Percentiles rank a stretch among this genome's conserved stretches.
phyloP scores from a whole-genome alignment of 2,113 vertebrate species.

The Xerus inauris region DNA sequence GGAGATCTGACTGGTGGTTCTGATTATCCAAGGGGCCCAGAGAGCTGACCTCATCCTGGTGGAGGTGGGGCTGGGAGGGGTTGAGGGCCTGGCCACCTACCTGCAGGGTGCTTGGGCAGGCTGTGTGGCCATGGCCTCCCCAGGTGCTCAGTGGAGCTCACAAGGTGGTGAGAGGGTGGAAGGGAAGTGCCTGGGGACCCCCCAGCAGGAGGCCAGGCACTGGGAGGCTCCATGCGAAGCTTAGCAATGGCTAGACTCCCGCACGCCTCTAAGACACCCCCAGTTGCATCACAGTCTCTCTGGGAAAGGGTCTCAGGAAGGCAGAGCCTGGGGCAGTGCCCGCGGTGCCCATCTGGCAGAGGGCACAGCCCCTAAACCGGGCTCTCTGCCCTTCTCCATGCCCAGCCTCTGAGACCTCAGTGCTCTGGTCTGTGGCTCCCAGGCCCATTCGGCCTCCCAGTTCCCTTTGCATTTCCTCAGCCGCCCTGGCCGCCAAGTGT shows the following conservation, averaged over 20 bases:
- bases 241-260: fast-evolving
- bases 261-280: neutral
- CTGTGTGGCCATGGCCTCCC: neutral
- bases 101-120: neutral
- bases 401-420: neutral
- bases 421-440: neutral
- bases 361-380: neutral
- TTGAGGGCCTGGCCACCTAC: neutral
- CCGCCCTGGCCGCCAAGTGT: neutral
- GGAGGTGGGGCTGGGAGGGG: neutral
- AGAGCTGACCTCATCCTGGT: constrained; percentile 9
- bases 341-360: neutral
- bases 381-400: neutral
- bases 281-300: fast-evolving
- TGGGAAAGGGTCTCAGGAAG: neutral
- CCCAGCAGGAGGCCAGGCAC: fast-evolving
- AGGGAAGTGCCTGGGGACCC: no score
- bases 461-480: neutral
- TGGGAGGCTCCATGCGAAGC: neutral
- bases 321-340: neutral
- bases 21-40: neutral
- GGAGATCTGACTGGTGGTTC: neutral
- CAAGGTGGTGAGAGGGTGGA: neutral
- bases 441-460: fast-evolving
- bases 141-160: no score